Base-by-base conservation (phyloP, 2,888 invertebrate genomes). In the Cataglyphis rosenhaueri region DNA sequence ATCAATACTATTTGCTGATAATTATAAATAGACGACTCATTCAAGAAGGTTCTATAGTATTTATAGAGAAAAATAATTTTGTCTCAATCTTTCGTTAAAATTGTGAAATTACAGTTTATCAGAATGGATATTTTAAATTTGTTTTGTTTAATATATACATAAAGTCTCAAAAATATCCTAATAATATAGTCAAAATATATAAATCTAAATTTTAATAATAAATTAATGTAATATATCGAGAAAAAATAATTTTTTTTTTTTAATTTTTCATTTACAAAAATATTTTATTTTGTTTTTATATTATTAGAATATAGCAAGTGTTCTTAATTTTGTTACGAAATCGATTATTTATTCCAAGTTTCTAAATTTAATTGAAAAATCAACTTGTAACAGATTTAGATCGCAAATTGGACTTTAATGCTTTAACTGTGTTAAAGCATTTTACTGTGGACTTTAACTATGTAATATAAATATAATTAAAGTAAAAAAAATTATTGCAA, bases 281-380 rank as follows among this genome's bases (percentile, higher is more conserved):
- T 18, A 21, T 55, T 55, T 55, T 55, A 21, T 48, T 18, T n/a
- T n/a, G 2, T n/a, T 8, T 55, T 55, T 55, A n/a, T 55, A n/a
- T 55, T 44, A n/a, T 5, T 44, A 64, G 4, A 10, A 41, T 41
- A 41, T 41, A 25, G 21, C 18, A 52, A 6, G 6, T 29, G 12
- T n/a, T 29, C 0, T 29, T 68, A 68, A 29, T 68, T 68, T 68
- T n/a, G 29, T 29, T 48, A 65, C 25, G 44, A 44, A 44, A 66
- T 44, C 29, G 44, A 68, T 1, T 44, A n/a, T 2, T 48, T n/a
- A n/a, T 10, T 48, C n/a, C 48, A 32, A 66, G 18, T 66, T 29
- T 29, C 18, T 18, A 18, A 10, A 35, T 35, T 29, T n/a, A 48
- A 6, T n/a, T 12, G 10, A 68, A 68, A 48, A 68, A 68, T 68